A percentile compares a stretch with the other conserved stretches of the same genome.
Evolutionary conservation across 1,140 invertebrate species (phyloP).

Genomic region (Phocides pigmalion): DNA sequence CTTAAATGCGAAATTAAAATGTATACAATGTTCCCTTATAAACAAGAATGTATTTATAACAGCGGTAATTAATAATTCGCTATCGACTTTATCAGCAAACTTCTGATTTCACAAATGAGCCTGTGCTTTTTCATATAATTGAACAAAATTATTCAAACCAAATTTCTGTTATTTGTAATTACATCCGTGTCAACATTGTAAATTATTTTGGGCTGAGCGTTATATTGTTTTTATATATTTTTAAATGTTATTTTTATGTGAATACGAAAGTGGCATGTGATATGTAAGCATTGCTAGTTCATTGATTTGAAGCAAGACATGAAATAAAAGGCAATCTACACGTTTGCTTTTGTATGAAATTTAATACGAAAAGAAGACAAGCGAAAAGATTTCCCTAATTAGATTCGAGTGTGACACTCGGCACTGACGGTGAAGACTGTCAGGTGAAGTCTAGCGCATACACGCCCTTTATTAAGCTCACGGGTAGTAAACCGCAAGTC

Average conservation of each 20-base stretch:
- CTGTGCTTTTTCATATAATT: too few relatives aligned
- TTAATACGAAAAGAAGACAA: not conserved
- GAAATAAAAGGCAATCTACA: not conserved
- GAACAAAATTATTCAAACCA: too few relatives aligned
- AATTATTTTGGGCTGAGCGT: slow-evolving; percentile 11
- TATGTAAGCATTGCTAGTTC: slow-evolving; percentile 1
- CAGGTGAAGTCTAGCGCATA: slow-evolving; percentile 4
- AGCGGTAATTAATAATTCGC: too few relatives aligned
- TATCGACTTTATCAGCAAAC: too few relatives aligned
- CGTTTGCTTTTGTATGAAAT: not conserved
- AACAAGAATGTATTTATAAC: too few relatives aligned
- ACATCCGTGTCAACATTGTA: too few relatives aligned
- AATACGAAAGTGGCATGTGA: too few relatives aligned
- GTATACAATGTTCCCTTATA: too few relatives aligned
- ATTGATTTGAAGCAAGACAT: not conserved
- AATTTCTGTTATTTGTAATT: too few relatives aligned
- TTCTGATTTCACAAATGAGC: too few relatives aligned
- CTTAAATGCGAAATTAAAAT: too few relatives aligned
- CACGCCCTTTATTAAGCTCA: not conserved
- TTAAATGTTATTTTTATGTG: too few relatives aligned
- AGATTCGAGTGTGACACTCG: slow-evolving; percentile 3
- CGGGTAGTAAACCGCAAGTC: not conserved
- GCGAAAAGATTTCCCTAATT: slow-evolving; percentile 1
- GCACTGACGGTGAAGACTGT: slow-evolving; percentile 9
- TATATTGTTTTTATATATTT: not conserved